Base-by-base conservation (phyloP, 2,888 invertebrate species). In the Spodoptera littoralis region DNA sequence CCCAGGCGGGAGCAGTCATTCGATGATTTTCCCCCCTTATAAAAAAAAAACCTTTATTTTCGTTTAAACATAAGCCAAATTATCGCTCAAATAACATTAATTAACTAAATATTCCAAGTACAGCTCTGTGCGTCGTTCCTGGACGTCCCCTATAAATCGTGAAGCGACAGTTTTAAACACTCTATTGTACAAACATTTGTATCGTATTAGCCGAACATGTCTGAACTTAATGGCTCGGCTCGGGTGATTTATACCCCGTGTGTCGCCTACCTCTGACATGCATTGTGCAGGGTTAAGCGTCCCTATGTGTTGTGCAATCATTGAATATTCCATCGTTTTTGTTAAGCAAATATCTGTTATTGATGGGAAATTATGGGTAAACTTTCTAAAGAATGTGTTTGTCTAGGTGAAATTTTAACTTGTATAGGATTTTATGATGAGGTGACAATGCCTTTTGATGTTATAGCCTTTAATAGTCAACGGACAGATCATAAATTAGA, bases 161-260 rank as follows among this genome's bases (percentile, higher is more conserved):
- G 59, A 60, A 65, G 83, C 64, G 86, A 86, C 86, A 86, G 79
- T 85, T 86, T 84, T 80, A 85, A 83, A 79, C 82, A 81, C 74
- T 80, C 82, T 76, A 83, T 84, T 85, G 84, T 85, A 84, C 78
- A 81, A 82, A 85, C 84, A 86, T 86, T 85, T 85, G 86, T 86
- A 82, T 78, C 85, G 80, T 85, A 85, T 86, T 85, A 86, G 81
- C 69, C 62, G 78, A 79, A 71, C 71, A 71, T 51, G 65, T 64
- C 65, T 59, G 36, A 64, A 61, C 58, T 66, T 73, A 77, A 79
- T 79, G 70, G 77, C 76, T 70, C 70, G 69, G 79, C 75, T 72
- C 55, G 73, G 48, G 77, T 85, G 85, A 86, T 86, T 86, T 87
- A 87, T 79, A 42, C 70, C 11, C 60, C 64, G 76, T 76, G 72